A percentile compares a stretch with the other conserved stretches of the same genome.
Conservation (phyloP, 2,888 invertebrate species). For the Macrophya annulata region DNA sequence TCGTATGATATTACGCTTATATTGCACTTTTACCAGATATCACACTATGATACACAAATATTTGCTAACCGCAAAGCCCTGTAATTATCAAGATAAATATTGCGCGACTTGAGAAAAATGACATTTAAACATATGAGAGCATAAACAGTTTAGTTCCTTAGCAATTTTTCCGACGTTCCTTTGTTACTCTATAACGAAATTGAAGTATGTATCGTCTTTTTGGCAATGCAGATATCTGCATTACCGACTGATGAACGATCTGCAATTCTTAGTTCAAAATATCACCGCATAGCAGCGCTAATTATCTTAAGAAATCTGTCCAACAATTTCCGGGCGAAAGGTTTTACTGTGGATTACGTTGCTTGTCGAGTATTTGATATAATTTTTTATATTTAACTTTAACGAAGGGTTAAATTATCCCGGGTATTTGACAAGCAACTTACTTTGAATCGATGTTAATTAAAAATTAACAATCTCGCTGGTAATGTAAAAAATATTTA, state of each 20-base stretch:
- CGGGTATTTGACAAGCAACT: slow-evolving; percentile 50
- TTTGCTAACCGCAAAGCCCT: background rate
- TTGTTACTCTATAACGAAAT: background rate
- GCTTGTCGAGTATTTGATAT: slow-evolving; percentile 45
- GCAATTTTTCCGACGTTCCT: slow-evolving; percentile 2
- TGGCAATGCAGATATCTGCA: background rate
- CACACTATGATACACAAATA: background rate
- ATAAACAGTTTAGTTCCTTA: background rate
- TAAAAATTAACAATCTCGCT: background rate
- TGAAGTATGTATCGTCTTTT: background rate
- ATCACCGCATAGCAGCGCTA: background rate
- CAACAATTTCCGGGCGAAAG: slow-evolving; percentile 49
- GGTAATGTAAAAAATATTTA: background rate
- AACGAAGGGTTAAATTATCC: slow-evolving; percentile 21
- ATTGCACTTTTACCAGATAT: background rate
- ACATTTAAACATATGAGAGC: background rate
- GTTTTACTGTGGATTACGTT: slow-evolving; percentile 14
- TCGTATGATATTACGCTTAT: background rate
- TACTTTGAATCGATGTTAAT: background rate
- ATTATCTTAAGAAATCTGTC: slow-evolving; percentile 12
- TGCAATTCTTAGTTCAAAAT: background rate
- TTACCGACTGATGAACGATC: slow-evolving; percentile 6
- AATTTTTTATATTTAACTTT: slow-evolving; percentile 31
- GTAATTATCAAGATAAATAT: background rate
- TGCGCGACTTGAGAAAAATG: background rate